Base-by-base conservation (phyloP, 2,888 invertebrate species). In the Athetis lepigone region DNA sequence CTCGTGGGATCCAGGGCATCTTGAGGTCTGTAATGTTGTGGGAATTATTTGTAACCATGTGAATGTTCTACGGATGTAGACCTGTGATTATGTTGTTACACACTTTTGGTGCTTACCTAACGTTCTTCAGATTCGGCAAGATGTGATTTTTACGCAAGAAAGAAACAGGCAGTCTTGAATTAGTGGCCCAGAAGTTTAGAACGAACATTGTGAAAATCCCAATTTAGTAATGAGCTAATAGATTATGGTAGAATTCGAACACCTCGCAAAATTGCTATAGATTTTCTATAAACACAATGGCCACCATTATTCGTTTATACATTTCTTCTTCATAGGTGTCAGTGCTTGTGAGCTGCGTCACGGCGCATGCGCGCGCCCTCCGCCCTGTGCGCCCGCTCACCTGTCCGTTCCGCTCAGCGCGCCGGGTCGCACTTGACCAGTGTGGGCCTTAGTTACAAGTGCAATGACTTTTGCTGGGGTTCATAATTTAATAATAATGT, bases 331-430 rank as follows among this genome's bases (percentile, higher is more conserved):
- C 33, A 33, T 33, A 54, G 46, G 55, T 70, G 54, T 47, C 42
- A 52, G 66, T 58, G 67, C 69, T 63, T 70, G 78, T 70, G 80
- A 79, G 65, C 65, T 3, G 57, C 42, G 82, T 82, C 70, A 79
- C 56, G 82, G 73, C 39, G 23, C 58, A 39, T 58, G 71, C 71
- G 74, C 75, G 72, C 71, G 80, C 84, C 81, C 78, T 78, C 60
- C 54, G 78, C 78, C 78, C 81, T 77, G 74, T 70, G 77, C 75
- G 69, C 75, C 56, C 56, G 73, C 79, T 80, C 84, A 84, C 83
- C 89, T 86, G 87, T 68, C 81, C 71, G 83, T 82, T 77, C 81
- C 83, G 85, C 78, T 76, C 66, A 63, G 78, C 61, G 59, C 70
- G 66, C 69, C 69, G 23, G 63, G 63, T 71, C 70, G 42, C 75